Base-by-base conservation (phyloP, 2,888 invertebrate species). In the Acleris holmiana region DNA sequence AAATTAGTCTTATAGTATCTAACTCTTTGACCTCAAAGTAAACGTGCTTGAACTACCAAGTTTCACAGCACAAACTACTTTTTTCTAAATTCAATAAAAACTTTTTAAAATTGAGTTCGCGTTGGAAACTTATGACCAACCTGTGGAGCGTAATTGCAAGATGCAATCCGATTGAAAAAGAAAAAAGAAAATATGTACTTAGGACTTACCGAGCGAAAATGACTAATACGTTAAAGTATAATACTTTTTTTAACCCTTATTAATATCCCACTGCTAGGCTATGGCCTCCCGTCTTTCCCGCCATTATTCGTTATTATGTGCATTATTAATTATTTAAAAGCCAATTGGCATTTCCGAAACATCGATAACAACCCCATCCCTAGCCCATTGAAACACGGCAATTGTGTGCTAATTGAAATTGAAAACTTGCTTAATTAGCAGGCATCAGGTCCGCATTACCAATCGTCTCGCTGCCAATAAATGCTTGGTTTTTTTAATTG, bases 341-440 rank as follows among this genome's bases (percentile, higher is more conserved):
- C 35, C 4, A 35, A 13, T 35, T 35, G 2, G 8, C 8, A 35
- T 35, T 13, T 13, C 13, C 13, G 35, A 53, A 40, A 3, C 15
- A 54, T 59, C 58, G 58, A 59, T 48, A 40, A 19, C 13, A 7
- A 15, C 4, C 51, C 6, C 58, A 21, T 59, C 58, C 48, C 58
- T 59, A 59, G 47, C 53, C 41, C 19, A 55, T 55, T n/a, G 41
- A 48, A 58, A 64, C 54, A 46, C 49, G 59, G 21, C 58, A 58
- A 64, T 65, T 65, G 60, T 65, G 49, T 7, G 59, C 55, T 65
- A 65, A 65, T 65, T 65, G 65, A 65, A 60, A 65, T 55, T 59
- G 60, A 65, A 65, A 65, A 65, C 65, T 65, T 60, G n/a, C 60
- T 44, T 60, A 65, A 65, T 65, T 65, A 65, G 60, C 55, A 50